phyloP scores from a whole-genome alignment of 2,888 invertebrate species.

The Minunthozetes semirufus region DNA sequence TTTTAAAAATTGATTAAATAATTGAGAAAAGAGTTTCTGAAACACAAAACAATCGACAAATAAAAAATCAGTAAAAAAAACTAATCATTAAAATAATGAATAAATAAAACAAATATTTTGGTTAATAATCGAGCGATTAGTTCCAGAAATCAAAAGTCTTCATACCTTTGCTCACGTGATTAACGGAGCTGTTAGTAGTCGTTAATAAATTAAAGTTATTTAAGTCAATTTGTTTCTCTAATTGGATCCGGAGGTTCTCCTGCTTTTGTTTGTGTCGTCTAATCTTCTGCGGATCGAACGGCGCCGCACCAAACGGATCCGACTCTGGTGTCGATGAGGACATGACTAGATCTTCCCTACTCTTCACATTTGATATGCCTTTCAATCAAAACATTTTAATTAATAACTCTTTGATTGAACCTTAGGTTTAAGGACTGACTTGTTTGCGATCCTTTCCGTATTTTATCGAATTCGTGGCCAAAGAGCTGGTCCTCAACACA shows the following conservation, averaged over 20 bases:
- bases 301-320: constrained; percentile 71
- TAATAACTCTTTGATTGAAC: not conserved
- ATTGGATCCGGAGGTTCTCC: constrained; percentile 13
- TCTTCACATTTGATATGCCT: constrained; percentile 63
- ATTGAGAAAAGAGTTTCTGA: not conserved
- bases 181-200: not conserved
- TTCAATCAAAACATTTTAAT: constrained; percentile 34
- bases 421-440: constrained; percentile 54
- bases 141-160: constrained; percentile 35
- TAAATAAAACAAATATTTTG: not conserved
- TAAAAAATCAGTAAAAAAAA: no score
- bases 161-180: constrained; percentile 30
- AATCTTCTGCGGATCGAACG: constrained; percentile 53
- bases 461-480: constrained; percentile 74
- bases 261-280: constrained; percentile 15
- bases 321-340: constrained; percentile 56
- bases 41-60: not conserved
- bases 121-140: constrained; percentile 22
- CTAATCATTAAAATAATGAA: not conserved
- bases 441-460: constrained; percentile 67
- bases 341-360: constrained; percentile 63
- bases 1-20: not conserved
- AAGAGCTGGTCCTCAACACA: constrained; percentile 65
- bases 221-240: not conserved
- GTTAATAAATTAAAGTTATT: constrained; percentile 3